Evolutionary conservation across 1,140 invertebrate genomes (phyloP).

Genomic region (Popillia japonica): DNA sequence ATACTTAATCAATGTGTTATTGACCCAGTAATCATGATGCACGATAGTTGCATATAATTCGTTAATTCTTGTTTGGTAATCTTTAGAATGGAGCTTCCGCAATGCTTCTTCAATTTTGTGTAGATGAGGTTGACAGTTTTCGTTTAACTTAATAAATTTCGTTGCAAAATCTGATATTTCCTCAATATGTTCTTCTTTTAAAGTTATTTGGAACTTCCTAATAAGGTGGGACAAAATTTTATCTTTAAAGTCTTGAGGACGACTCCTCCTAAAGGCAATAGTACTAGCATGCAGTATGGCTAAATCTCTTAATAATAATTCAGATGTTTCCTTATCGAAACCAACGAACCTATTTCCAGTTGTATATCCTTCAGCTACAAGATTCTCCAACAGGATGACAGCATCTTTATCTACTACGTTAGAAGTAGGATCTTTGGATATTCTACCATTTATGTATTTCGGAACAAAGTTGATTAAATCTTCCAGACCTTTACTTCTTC

Average conservation of each 20-base stretch:
- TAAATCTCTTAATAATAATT: constrained; percentile 59
- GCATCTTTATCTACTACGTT: constrained; percentile 52
- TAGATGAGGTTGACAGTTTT: not conserved
- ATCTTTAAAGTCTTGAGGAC: constrained; percentile 61
- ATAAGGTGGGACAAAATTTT: constrained; percentile 54
- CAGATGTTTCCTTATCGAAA: constrained; percentile 57
- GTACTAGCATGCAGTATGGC: constrained; percentile 65
- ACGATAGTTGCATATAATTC: constrained; percentile 63
- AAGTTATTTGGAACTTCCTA: not conserved
- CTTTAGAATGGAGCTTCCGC: no score
- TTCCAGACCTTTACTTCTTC: constrained; percentile 46
- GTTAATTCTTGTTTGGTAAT: not conserved
- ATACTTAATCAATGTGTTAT: constrained; percentile 66
- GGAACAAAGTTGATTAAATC: constrained; percentile 30
- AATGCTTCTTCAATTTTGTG: not conserved
- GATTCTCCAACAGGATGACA: constrained; percentile 60
- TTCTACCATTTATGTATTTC: constrained; percentile 48
- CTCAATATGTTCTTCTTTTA: not conserved
- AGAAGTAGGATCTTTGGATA: constrained; percentile 45
- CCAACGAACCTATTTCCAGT: constrained; percentile 53
- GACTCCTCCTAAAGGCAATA: constrained; percentile 59
- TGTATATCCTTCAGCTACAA: constrained; percentile 55
- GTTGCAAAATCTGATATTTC: not conserved
- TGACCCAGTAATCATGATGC: constrained; percentile 70
- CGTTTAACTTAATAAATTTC: not conserved